Conservation (phyloP, 2,888 invertebrate genomes). For the Rambutsinella grinnellia region DNA sequence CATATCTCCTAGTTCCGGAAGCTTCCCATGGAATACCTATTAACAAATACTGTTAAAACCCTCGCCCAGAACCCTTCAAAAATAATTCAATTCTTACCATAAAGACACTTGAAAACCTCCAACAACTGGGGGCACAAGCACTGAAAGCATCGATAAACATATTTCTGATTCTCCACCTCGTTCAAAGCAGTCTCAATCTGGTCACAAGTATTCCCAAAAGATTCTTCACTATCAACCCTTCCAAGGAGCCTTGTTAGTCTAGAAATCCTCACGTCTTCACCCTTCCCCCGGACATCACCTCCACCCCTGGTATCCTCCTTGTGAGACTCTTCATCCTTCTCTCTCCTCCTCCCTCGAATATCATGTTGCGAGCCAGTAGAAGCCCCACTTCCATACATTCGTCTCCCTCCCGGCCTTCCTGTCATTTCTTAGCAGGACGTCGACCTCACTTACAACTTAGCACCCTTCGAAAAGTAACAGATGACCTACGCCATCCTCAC, state of each 20-base stretch:
- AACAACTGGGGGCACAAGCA: conserved; percentile 48
- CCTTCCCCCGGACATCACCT: conserved; percentile 15
- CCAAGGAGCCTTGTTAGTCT: conserved; percentile 49
- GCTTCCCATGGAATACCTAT: conserved; percentile 58
- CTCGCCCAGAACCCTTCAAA: background rate
- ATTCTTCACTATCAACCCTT: conserved; percentile 53
- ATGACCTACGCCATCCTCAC: no score
- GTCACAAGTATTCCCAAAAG: conserved; percentile 48
- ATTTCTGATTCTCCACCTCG: conserved; percentile 57
- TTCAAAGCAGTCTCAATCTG: conserved; percentile 56
- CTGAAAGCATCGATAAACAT: conserved; percentile 56
- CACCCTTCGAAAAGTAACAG: background rate
- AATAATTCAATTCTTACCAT: conserved; percentile 37
- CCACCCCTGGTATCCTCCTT: conserved; percentile 6
- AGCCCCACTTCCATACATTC: conserved; percentile 24
- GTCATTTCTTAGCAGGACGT: no score
- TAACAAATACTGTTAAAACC: background rate
- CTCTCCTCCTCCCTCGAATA: conserved; percentile 6
- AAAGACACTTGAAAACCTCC: conserved; percentile 55
- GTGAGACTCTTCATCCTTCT: background rate
- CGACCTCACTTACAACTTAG: background rate
- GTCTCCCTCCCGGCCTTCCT: conserved; percentile 23
- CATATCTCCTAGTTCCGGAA: conserved; percentile 40
- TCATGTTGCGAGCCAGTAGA: conserved; percentile 21
- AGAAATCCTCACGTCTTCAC: conserved; percentile 56